A percentile compares a stretch with the other conserved stretches of the same genome.
Conservation (phyloP, 2,797 vertebrate species). For the Dendrocincla fuliginosa region DNA sequence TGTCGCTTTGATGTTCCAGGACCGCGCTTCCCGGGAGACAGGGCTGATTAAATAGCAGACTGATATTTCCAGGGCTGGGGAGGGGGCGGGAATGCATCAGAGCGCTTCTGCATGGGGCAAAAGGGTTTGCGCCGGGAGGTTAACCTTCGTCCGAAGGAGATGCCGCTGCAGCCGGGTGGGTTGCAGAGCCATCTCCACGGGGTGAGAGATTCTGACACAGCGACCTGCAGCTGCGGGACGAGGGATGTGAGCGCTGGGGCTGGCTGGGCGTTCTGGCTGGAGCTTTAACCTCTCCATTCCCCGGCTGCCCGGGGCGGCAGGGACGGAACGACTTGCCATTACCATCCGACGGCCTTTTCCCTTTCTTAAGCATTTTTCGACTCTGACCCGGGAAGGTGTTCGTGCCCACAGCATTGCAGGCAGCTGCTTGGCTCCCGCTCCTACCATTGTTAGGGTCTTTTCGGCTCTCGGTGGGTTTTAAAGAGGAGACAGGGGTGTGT, state of each 20-base stretch:
- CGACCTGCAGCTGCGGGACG: fast-evolving
- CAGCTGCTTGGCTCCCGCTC: not conserved
- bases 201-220: fast-evolving
- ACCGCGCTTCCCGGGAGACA: slow-evolving; percentile 2
- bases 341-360: not conserved
- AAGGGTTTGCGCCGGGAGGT: not conserved
- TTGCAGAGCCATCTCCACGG: fast-evolving
- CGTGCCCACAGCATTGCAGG: not conserved
- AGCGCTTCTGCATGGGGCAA: not conserved
- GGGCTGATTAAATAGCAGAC: slow-evolving; percentile 11
- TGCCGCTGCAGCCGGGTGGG: fast-evolving
- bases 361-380: not conserved
- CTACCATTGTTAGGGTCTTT: not conserved
- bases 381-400: not conserved
- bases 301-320: fast-evolving
- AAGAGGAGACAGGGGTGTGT: too few species aligned
- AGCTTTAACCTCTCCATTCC: not conserved
- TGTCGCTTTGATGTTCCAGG: slow-evolving; percentile 42
- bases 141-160: not conserved
- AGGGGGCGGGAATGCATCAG: not conserved
- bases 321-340: not conserved
- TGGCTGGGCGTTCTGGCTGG: not conserved
- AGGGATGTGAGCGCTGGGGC: not conserved
- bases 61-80: not conserved
- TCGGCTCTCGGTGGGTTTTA: not conserved